Evolutionary conservation across 2,888 invertebrate species (phyloP), one percentile per base, ranked within the genome.

Genomic region (Antheraea yamamai): DNA sequence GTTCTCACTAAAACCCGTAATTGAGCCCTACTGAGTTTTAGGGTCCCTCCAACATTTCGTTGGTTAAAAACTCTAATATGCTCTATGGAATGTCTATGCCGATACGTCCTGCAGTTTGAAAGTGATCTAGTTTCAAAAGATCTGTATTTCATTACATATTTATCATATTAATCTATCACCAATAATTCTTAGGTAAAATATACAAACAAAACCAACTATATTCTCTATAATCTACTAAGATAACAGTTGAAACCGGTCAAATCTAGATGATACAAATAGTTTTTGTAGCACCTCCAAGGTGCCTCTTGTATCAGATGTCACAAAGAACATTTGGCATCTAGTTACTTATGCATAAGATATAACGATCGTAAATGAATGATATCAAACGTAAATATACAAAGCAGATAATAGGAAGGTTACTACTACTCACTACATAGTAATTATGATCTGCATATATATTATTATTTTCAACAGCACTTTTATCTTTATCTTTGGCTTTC

Each of bases 261-360:
- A 39, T 70, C 70, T 39, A 39, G 39, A 70, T 39, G 12, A n/a
- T n/a, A 10, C 70, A 39, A 39, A 39, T 39, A 39, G 39, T n/a
- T 73, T 51, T 55, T 55, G 23, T 26, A 47, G 73, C 55, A 51
- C 73, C 73, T 73, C 73, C 55, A 73, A 55, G 30, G 73, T 47
- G 73, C 73, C 73, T 58, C 73, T 55, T 52, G 30, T 73, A 73
- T 73, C 73, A 73, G 14, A 58, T 20, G 52, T 73, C 73, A 7
- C 52, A 30, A 73, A 52, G 73, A 58, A 30, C 23, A 55, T 73
- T 73, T 58, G 73, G 20, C 73, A 73, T 20, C 26, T 73, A 30
- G 18, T 58, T 73, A 58, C 55, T 73, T 52, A 52, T 52, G 20
- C 52, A 23, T n/a, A 68, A 68, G 30, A 68, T 68, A 68, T 52